These are phyloP conservation scores for Pardalotus punctatus DNA, from an alignment of 2,113 vertebrate species.

Conservation along the genomic window DNA sequence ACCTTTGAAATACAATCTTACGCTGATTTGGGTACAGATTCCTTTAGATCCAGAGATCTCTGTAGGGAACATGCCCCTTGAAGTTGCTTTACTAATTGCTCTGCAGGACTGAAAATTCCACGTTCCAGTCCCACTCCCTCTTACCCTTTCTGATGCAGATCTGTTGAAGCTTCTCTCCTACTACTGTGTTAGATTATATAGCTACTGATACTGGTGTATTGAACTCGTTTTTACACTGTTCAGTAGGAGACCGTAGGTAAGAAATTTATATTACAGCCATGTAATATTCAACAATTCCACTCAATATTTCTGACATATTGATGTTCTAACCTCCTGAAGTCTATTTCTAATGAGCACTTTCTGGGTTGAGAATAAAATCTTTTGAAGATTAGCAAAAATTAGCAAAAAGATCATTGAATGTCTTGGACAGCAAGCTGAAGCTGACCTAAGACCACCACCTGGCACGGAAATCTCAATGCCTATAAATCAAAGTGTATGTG, in stretches of 20 bases:
- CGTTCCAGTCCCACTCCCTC: neutral
- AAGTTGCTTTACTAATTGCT: neutral
- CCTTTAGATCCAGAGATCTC: neutral
- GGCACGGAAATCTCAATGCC: neutral
- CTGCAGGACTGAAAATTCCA: neutral
- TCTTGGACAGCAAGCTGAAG: neutral
- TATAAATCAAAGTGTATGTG: neutral
- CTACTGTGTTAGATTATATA: neutral
- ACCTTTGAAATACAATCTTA: conserved; percentile 9
- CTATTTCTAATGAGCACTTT: neutral
- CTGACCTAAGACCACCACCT: neutral
- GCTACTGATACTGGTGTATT: neutral
- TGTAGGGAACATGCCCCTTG: neutral
- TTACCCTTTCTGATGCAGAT: neutral
- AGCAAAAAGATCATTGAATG: neutral
- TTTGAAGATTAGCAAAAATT: neutral
- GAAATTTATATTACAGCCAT: neutral
- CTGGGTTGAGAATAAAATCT: neutral
- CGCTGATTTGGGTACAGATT: neutral
- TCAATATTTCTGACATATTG: neutral
- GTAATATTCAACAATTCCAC: neutral
- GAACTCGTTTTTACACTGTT: neutral
- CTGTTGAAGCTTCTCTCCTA: neutral
- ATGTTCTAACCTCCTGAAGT: neutral
- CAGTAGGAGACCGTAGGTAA: neutral